phyloP scores from a whole-genome alignment of 2,888 invertebrate species.

The Rhingia rostrata region DNA sequence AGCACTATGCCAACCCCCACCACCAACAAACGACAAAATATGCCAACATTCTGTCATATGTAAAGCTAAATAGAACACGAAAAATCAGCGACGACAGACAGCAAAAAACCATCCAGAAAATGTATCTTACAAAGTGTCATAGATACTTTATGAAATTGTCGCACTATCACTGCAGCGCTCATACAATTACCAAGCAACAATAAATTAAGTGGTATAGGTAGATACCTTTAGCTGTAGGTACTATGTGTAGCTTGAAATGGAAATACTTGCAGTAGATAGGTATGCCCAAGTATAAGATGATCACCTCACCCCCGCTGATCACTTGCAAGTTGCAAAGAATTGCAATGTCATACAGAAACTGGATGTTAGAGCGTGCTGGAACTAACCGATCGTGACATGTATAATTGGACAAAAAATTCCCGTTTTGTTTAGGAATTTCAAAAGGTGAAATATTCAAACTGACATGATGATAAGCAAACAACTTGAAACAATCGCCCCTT shows the following conservation, averaged over 20 bases:
- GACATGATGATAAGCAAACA: neutral
- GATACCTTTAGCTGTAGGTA: too few relatives aligned
- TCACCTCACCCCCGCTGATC: slow-evolving; percentile 4
- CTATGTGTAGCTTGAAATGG: slow-evolving; percentile 2
- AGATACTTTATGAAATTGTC: slow-evolving; percentile 24
- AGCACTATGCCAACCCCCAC: slow-evolving; percentile 25
- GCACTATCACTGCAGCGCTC: slow-evolving; percentile 22
- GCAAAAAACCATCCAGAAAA: neutral
- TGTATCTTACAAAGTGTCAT: neutral
- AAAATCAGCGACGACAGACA: neutral
- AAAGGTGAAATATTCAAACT: neutral
- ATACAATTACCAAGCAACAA: neutral
- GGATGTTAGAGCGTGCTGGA: slow-evolving; percentile 11
- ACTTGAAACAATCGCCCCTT: slow-evolving; percentile 24
- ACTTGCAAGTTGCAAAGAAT: slow-evolving; percentile 5
- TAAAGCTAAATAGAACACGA: slow-evolving; percentile 3
- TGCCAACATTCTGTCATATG: slow-evolving; percentile 18
- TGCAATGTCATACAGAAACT: slow-evolving; percentile 39
- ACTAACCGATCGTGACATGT: slow-evolving; percentile 1
- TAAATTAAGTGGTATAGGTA: slow-evolving; percentile 1
- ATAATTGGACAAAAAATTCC: neutral
- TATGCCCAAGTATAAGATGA: slow-evolving; percentile 25
- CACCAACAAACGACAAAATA: neutral
- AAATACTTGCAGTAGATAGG: neutral
- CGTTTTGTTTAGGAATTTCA: neutral